These are phyloP conservation scores for Chymomyza procnemis DNA, from an alignment of 2,888 invertebrate species.

Conservation along the genomic window DNA sequence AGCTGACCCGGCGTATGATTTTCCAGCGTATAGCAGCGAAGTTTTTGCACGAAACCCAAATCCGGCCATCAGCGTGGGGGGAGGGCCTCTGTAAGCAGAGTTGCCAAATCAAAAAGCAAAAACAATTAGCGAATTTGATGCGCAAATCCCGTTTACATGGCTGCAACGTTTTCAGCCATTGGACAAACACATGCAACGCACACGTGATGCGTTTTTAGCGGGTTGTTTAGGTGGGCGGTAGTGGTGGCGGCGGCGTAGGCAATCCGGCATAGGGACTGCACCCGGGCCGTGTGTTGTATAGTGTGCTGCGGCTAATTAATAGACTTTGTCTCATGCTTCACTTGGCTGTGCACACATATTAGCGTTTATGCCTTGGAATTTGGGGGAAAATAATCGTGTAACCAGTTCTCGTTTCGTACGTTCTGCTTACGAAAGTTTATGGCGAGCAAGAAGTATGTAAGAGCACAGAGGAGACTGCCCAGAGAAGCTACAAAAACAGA, in stretches of 20 bases:
- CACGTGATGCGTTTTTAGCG: neutral
- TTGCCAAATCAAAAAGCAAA: constrained; percentile 49
- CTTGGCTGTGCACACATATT: neutral
- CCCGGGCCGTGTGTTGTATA: neutral
- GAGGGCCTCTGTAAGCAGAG: neutral
- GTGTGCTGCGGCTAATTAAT: neutral
- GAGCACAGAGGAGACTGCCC: too few relatives aligned
- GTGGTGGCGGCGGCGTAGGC: too few relatives aligned
- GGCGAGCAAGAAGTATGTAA: too few relatives aligned
- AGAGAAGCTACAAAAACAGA: too few relatives aligned
- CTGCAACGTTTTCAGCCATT: too few relatives aligned
- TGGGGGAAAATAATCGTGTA: too few relatives aligned
- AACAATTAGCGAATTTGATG: constrained; percentile 73
- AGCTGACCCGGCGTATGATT: neutral
- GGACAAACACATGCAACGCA: neutral
- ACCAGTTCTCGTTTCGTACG: too few relatives aligned
- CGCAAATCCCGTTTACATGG: constrained; percentile 48
- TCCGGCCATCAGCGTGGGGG: neutral
- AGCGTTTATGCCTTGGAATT: neutral
- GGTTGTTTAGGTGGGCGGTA: neutral
- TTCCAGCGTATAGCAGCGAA: neutral
- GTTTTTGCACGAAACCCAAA: neutral
- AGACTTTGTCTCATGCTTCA: neutral
- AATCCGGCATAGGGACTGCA: too few relatives aligned
- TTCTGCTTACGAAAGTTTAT: too few relatives aligned